phyloP scores from a whole-genome alignment of 2,113 vertebrate genomes.

The Athene noctua region DNA sequence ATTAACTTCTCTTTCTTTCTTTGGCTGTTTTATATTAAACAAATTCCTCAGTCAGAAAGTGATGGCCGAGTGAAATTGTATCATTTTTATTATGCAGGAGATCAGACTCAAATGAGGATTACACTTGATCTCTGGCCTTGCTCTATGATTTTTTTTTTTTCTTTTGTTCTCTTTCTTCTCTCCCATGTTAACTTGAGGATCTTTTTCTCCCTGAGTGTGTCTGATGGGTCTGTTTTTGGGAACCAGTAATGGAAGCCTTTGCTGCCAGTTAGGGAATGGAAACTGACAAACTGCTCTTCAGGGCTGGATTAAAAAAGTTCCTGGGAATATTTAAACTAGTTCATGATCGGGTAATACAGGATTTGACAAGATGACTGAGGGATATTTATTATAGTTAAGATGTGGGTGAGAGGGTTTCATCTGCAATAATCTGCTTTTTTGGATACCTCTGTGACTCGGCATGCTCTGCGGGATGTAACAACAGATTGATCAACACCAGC shows the following conservation, averaged over 20 bases:
- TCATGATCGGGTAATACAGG: background rate
- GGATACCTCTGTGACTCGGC: background rate
- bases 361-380: background rate
- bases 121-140: background rate
- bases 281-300: background rate
- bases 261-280: background rate
- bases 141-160: background rate
- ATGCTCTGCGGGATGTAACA: background rate
- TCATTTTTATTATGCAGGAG: background rate
- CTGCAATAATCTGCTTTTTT: background rate
- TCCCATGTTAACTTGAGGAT: background rate
- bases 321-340: background rate
- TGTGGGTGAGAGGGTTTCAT: background rate
- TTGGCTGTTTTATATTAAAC: background rate
- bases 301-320: background rate
- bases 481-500: background rate
- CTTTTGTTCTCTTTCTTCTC: background rate
- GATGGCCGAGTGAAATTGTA: background rate
- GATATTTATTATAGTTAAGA: background rate
- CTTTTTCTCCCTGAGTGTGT: background rate
- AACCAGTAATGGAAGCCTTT: background rate
- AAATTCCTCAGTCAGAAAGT: background rate
- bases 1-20: background rate
- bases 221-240: background rate
- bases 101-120: background rate